Evolutionary conservation across 2,888 invertebrate species (phyloP).

Genomic region (Salticus scenicus): DNA sequence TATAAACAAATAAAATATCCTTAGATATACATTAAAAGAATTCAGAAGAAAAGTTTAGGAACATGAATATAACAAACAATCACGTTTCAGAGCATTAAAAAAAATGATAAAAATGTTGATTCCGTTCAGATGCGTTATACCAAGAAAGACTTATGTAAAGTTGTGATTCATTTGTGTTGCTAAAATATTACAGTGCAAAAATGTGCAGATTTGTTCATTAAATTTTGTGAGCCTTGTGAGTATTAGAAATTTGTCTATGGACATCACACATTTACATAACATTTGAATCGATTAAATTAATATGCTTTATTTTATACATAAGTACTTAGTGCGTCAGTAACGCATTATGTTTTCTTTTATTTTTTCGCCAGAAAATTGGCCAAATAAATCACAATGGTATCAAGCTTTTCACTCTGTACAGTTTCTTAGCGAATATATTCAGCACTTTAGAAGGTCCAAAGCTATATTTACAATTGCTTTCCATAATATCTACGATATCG

Average conservation of each 20-base stretch:
- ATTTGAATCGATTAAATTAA: constrained; percentile 10
- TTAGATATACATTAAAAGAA: not conserved
- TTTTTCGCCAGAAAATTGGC: constrained; percentile 14
- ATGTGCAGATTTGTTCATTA: constrained; percentile 58
- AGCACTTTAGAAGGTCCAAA: constrained; percentile 47
- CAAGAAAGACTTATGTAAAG: constrained; percentile 17
- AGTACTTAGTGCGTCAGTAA: constrained; percentile 32
- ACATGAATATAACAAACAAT: constrained; percentile 28
- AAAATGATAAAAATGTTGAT: not conserved
- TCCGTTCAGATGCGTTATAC: not conserved
- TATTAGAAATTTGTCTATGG: constrained; percentile 50
- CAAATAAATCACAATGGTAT: constrained; percentile 37
- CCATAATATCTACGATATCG: not conserved
- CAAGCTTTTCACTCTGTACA: constrained; percentile 47
- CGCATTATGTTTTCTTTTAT: not conserved
- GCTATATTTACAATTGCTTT: constrained; percentile 34
- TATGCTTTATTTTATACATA: constrained; percentile 41
- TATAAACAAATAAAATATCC: not conserved
- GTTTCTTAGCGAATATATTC: constrained; percentile 29
- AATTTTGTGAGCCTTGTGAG: constrained; percentile 49
- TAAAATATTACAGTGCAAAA: constrained; percentile 56
- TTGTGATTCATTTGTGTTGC: constrained; percentile 20
- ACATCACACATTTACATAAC: constrained; percentile 38
- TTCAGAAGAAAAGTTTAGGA: constrained; percentile 4
- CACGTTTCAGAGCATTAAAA: constrained; percentile 16